Evolutionary conservation across 2,888 invertebrate species (phyloP).

Genomic region (Drosophila putrida): DNA sequence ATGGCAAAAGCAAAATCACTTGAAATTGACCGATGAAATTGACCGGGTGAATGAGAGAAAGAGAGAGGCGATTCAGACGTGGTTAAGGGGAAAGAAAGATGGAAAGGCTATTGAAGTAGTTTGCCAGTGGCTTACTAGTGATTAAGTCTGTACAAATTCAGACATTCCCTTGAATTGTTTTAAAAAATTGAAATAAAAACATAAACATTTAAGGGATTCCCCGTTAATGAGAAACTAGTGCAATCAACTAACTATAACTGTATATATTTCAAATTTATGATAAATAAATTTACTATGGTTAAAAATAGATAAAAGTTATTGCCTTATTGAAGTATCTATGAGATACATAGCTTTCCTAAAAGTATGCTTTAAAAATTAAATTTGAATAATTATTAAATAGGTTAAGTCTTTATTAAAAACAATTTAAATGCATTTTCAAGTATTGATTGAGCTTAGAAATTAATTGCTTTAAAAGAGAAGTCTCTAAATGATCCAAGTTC

Average conservation of each 20-base stretch:
- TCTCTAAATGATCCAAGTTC: no score
- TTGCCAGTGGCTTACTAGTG: neutral
- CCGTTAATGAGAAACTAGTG: neutral
- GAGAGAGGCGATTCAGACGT: neutral
- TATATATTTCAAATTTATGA: no score
- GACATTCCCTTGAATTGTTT: neutral
- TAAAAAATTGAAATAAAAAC: neutral
- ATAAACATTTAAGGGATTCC: neutral
- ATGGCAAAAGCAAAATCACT: slow-evolving; percentile 33
- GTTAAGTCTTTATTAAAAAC: neutral
- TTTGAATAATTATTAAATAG: neutral
- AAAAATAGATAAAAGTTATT: no score
- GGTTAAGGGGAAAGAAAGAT: neutral
- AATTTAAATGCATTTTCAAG: neutral
- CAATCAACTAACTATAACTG: neutral
- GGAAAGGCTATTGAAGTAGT: slow-evolving; percentile 1
- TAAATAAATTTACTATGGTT: no score
- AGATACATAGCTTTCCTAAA: slow-evolving; percentile 27
- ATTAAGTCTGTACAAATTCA: neutral
- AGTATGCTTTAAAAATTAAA: slow-evolving; percentile 40
- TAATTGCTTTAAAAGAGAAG: no score
- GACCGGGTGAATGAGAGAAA: neutral
- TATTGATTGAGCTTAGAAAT: neutral
- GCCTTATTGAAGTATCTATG: neutral
- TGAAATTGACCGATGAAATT: slow-evolving; percentile 24